Conservation (phyloP, 2,113 vertebrate genomes). For the Notarius quadriscutis region DNA sequence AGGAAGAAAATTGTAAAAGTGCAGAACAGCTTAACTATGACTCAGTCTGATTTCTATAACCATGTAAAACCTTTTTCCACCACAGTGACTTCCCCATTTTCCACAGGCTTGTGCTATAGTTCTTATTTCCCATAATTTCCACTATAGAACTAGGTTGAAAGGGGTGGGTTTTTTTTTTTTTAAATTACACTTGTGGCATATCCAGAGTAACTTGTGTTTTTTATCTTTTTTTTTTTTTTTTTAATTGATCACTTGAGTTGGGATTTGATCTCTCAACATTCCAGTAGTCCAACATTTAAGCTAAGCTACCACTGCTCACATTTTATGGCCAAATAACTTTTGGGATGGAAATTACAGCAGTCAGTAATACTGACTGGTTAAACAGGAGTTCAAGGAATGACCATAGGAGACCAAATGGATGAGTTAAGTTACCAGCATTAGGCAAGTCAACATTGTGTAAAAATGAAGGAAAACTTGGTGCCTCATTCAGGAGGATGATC, state of each 20-base stretch:
- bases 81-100: neutral
- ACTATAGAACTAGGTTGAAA: neutral
- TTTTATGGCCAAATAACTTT: neutral
- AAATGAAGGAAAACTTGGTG: neutral
- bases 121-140: neutral
- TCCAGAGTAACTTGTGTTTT: neutral
- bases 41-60: neutral
- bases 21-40: neutral
- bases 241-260: neutral
- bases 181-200: neutral
- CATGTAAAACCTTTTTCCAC: neutral
- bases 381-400: neutral
- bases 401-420: neutral
- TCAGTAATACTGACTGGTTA: neutral
- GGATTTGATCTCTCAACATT: neutral
- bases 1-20: neutral
- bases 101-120: neutral
- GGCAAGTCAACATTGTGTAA: neutral
- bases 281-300: neutral
- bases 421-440: neutral
- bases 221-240: neutral
- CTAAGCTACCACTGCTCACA: too few relatives aligned
- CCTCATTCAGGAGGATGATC: neutral
- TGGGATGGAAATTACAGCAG: neutral
- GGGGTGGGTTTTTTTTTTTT: too few relatives aligned